These are phyloP conservation scores for Tigriopus californicus DNA, from an alignment of 2,888 invertebrate genomes.

Conservation along the genomic window DNA sequence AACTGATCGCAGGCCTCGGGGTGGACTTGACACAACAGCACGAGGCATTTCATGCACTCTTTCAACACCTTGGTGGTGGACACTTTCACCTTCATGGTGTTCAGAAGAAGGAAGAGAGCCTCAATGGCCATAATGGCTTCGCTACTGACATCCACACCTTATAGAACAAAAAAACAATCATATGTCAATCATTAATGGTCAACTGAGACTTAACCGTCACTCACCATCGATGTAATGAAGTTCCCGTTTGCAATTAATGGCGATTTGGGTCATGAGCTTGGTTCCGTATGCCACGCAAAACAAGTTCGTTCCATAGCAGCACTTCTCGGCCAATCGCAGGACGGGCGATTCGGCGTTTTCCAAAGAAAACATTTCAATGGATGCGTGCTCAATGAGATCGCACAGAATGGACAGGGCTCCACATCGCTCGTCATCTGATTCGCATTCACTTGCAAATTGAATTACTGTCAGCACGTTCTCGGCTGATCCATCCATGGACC, in stretches of 20 bases:
- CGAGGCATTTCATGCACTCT: constrained; percentile 48
- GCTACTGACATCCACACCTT: background rate
- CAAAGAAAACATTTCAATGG: background rate
- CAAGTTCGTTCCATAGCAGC: constrained; percentile 11
- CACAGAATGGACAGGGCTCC: constrained; percentile 18
- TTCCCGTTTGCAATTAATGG: background rate
- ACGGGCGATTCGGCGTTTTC: constrained; percentile 14
- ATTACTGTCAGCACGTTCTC: constrained; percentile 29
- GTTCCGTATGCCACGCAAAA: background rate
- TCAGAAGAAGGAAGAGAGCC: constrained; percentile 37
- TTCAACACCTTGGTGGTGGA: constrained; percentile 40
- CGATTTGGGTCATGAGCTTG: background rate
- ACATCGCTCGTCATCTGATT: constrained; percentile 11
- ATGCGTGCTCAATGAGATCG: background rate
- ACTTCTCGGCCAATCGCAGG: constrained; percentile 10
- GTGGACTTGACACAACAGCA: constrained; percentile 45
- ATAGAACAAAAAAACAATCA: too few species aligned
- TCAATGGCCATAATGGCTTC: constrained; percentile 47
- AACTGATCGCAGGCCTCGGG: constrained; percentile 42
- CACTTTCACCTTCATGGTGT: constrained; percentile 20
- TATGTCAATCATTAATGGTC: too few species aligned
- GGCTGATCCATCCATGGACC: constrained; percentile 36
- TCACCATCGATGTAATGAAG: background rate
- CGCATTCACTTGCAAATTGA: constrained; percentile 11
- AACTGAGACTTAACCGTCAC: too few species aligned